Evolutionary conservation across 2,113 vertebrate genomes (phyloP), one percentile per base, ranked within the genome.

Genomic region (Campylomormyrus tamandua): DNA sequence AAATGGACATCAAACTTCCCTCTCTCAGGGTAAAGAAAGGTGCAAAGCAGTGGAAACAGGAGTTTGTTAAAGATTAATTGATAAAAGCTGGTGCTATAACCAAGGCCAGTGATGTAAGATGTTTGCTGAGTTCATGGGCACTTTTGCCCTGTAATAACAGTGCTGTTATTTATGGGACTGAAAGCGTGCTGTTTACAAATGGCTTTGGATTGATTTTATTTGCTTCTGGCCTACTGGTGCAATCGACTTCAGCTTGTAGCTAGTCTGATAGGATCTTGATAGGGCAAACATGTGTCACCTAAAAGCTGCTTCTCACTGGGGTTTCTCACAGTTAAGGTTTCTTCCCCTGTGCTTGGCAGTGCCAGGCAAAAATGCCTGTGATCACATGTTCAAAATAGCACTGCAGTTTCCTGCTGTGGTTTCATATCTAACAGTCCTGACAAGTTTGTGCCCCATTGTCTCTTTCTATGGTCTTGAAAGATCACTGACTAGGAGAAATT

Each of bases 31-130:
- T n/a, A 49, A 7, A 2, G 11, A 17, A 48, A 49, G 83, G 39
- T 89, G 52, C 87, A 90, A 87, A 84, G 89, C 91, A 87, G 90
- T 90, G 89, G 87, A 91, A 91, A 90, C 24, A 17, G 87, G 27
- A 58, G 53, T 50, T 90, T n/a, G 46, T 85, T 49, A 91, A 90
- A 89, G 77, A 90, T 31, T 87, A 53, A 70, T 87, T 89, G 83
- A n/a, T 80, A 77, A 90, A 89, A 91, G 87, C 86, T 91, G 62
- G 39, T 62, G 45, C 87, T 89, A 88, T 35, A 87, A 52, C 87
- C 90, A 53, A 77, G 53, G 70, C 39, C 53, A 89, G 89, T 56
- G 66, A 90, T 89, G 83, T 52, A 90, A 66, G 31, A 66, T 48
- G 21, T 49, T 24, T 50, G 24, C 83, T n/a, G 4, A 50, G 83